Evolutionary conservation across 2,113 vertebrate genomes (phyloP), one percentile per base, ranked within the genome.

Genomic region (Rattus rattus): DNA sequence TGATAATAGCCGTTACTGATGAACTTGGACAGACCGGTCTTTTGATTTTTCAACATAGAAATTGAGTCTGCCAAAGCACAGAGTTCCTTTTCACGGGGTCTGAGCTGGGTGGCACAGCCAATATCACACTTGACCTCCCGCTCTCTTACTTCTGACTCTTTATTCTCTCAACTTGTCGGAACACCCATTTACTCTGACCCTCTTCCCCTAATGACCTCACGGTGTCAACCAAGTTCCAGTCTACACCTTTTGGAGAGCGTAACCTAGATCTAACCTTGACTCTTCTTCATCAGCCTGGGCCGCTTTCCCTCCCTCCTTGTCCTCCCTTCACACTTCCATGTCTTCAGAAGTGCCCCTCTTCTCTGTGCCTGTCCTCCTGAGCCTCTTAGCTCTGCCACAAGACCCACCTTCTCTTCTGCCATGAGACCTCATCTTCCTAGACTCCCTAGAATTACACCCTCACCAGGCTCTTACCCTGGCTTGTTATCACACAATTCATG

Each of bases 81-180:
- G 1, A 56, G 33, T 14, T 14, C 54, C 26, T 92, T 28, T 0
- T 5, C 20, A 5, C 5, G 39, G n/a, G 2, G 2, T 7, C 2
- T 0, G 52, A 76, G 49, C 26, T 86, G 39, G 59, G 30, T 5
- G 28, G 11, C n/a, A 75, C 69, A 56, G 8, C 36, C 8, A 26
- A 2, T 9, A 10, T 5, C 17, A 36, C 20, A 5, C 33, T 56
- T 61, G 47, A 16, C 54, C 26, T 39, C 61, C 72, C 33, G n/a
- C 2, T 77, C 22, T 1, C 14, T 52, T 30, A 0, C 0, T 14
- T 39, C 39, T 59, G 19, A 24, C 26, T 8, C 8, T 80, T 47
- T 43, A 59, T 20, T 47, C 13, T 20, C 24, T 52, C 36, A 16
- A 54, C 5, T 39, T 22, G 28, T 85, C 59, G 24, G 7, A 65